These are phyloP conservation scores for Troides aeacus DNA, from an alignment of 2,888 invertebrate species.

Conservation along the genomic window DNA sequence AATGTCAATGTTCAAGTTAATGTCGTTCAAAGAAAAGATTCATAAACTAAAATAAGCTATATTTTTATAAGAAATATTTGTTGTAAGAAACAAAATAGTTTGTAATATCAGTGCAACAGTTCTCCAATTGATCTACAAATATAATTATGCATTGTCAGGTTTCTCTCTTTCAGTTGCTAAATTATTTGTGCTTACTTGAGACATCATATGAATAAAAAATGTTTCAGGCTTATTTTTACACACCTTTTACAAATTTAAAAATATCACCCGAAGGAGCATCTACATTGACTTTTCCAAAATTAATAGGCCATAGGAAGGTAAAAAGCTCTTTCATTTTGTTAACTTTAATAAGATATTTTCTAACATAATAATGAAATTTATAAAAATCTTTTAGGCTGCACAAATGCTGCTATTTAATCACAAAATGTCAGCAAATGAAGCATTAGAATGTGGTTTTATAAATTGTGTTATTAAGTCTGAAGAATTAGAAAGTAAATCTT, in stretches of 20 bases:
- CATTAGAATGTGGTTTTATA: slow-evolving; percentile 87
- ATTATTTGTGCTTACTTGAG: neutral
- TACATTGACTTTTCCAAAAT: slow-evolving; percentile 89
- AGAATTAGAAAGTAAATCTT: slow-evolving; percentile 80
- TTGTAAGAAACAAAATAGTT: no score
- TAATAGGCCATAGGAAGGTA: slow-evolving; percentile 91
- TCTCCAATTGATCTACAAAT: no score
- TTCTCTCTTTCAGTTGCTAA: no score
- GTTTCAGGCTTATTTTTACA: slow-evolving; percentile 89
- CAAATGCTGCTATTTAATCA: slow-evolving; percentile 85
- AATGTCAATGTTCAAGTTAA: no score
- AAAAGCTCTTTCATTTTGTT: neutral
- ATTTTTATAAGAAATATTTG: no score
- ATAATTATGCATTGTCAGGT: no score
- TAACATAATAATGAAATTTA: neutral
- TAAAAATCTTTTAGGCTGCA: slow-evolving; percentile 64
- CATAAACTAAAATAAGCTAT: no score
- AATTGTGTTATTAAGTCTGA: slow-evolving; percentile 86
- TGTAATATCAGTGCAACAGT: no score
- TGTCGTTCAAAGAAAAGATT: no score
- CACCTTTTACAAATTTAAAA: slow-evolving; percentile 92
- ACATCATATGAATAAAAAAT: neutral
- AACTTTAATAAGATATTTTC: neutral
- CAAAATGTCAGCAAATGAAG: slow-evolving; percentile 89
- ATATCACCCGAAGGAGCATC: slow-evolving; percentile 95